Conservation (phyloP, 2,797 vertebrate species). For the Malurus leucopterus region DNA sequence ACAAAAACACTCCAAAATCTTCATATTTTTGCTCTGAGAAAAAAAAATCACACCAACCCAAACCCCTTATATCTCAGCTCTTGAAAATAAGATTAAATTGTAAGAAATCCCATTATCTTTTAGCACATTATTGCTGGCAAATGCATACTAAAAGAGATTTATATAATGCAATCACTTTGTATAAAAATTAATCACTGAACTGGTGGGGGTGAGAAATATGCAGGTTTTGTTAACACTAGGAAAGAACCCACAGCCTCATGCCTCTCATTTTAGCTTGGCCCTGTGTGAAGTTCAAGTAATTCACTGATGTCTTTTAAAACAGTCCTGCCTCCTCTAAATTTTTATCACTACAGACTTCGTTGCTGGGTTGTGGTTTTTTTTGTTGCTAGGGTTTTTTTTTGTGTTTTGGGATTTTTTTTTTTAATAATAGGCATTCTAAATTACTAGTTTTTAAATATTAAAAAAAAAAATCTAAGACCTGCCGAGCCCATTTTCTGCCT, state of each 20-base stretch:
- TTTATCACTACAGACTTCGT: rapidly evolving
- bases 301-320: rapidly evolving
- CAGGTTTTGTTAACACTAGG: rapidly evolving
- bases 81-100: too few relatives aligned
- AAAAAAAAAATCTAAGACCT: neutral
- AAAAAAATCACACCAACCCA: rapidly evolving
- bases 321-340: rapidly evolving
- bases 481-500: neutral
- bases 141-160: rapidly evolving
- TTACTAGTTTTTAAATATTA: neutral
- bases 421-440: neutral
- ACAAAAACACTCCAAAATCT: rapidly evolving
- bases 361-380: neutral
- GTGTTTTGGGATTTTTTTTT: too few relatives aligned
- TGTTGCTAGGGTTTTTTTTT: neutral
- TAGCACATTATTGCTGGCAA: rapidly evolving
- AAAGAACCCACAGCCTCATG: rapidly evolving
- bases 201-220: rapidly evolving
- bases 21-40: rapidly evolving
- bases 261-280: rapidly evolving
- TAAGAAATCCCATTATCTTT: rapidly evolving
- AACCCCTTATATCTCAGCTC: rapidly evolving
- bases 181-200: rapidly evolving
- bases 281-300: rapidly evolving
- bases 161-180: too few relatives aligned